phyloP scores from a whole-genome alignment of 2,888 invertebrate species.

The Netelia fuscicornis region DNA sequence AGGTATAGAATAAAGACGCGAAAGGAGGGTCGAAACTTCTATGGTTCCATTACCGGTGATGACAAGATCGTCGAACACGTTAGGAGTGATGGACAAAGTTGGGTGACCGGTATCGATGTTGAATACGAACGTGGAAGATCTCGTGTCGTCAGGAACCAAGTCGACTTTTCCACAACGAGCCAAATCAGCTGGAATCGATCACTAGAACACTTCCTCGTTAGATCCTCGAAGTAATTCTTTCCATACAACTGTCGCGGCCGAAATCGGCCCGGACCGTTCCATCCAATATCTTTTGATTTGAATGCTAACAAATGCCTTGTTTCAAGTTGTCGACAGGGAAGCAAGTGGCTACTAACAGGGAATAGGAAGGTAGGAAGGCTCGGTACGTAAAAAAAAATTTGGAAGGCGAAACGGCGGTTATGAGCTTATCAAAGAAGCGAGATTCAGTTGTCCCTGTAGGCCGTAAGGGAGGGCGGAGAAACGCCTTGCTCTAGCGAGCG shows the following conservation, averaged over 20 bases:
- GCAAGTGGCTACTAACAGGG: constrained; percentile 32
- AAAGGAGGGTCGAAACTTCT: not conserved
- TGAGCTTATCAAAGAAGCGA: constrained; percentile 63
- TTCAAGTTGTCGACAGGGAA: constrained; percentile 2
- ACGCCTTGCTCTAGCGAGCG: constrained; percentile 49
- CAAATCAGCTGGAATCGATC: too few relatives aligned
- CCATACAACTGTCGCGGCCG: not conserved
- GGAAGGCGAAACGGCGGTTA: constrained; percentile 57
- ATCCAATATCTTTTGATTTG: constrained; percentile 5
- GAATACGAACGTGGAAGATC: not conserved
- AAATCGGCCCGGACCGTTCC: not conserved
- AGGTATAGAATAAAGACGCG: constrained; percentile 19
- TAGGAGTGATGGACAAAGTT: not conserved
- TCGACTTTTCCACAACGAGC: too few relatives aligned
- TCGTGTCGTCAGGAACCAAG: too few relatives aligned
- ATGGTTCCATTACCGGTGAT: not conserved
- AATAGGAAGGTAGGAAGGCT: not conserved
- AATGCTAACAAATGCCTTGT: constrained; percentile 20
- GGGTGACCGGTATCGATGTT: not conserved
- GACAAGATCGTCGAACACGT: not conserved
- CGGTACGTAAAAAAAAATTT: constrained; percentile 37
- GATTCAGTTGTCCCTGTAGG: constrained; percentile 63
- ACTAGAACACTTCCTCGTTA: too few relatives aligned
- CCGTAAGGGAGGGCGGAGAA: constrained; percentile 23
- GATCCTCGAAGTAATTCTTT: not conserved